These are phyloP conservation scores for Cinara cedri DNA, from an alignment of 2,888 invertebrate genomes.

Conservation along the genomic window DNA sequence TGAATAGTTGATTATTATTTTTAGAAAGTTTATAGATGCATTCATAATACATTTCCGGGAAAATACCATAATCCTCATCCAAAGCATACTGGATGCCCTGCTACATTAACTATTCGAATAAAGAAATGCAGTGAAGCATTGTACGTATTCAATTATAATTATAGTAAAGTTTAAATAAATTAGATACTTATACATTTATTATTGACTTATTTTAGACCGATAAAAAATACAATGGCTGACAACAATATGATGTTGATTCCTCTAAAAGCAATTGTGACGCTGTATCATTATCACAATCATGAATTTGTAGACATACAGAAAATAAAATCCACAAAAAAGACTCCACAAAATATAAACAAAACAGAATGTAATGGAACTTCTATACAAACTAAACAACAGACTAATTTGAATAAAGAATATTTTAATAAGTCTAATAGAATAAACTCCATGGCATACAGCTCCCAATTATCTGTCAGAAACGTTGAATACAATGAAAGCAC, in stretches of 20 bases:
- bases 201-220: conserved; percentile 8
- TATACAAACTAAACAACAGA: not conserved
- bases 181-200: not conserved
- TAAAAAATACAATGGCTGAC: conserved; percentile 1
- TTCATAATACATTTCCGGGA: conserved; percentile 41
- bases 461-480: not conserved
- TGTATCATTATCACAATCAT: conserved; percentile 38
- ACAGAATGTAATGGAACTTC: not conserved
- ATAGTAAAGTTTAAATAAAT: not conserved
- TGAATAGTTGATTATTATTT: not conserved
- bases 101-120: conserved; percentile 46
- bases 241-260: not conserved
- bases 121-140: conserved; percentile 24
- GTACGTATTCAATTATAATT: conserved; percentile 13
- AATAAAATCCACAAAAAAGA: not conserved
- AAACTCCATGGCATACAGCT: not conserved
- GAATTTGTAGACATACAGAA: not conserved
- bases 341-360: not conserved
- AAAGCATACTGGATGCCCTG: conserved; percentile 36
- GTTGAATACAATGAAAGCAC: not conserved
- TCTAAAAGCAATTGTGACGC: conserved; percentile 30
- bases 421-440: not conserved
- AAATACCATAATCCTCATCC: conserved; percentile 17
- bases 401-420: not conserved
- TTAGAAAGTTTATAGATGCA: conserved; percentile 40